Conservation (phyloP, 2,888 invertebrate genomes). For the Epiblema foenella region DNA sequence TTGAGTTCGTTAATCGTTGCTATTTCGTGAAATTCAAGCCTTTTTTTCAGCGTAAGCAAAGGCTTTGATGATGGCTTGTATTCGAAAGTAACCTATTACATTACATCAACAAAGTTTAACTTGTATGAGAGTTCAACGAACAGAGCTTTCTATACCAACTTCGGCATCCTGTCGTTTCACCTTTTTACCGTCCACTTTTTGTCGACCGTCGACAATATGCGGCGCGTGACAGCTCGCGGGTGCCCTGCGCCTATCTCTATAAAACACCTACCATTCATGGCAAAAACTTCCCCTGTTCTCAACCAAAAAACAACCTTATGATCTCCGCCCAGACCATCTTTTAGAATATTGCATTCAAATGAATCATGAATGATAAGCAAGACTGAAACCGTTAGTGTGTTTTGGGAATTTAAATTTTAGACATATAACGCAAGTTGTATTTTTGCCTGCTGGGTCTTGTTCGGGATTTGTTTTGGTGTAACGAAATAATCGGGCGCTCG, state of each 20-base stretch:
- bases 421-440: constrained; percentile 19
- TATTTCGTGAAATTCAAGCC: neutral
- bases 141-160: constrained; percentile 41
- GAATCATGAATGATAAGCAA: constrained; percentile 49
- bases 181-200: constrained; percentile 68
- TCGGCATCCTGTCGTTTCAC: constrained; percentile 47
- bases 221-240: constrained; percentile 81
- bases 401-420: constrained; percentile 46
- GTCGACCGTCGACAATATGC: constrained; percentile 64
- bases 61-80: neutral
- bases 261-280: constrained; percentile 53
- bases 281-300: constrained; percentile 56
- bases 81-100: neutral
- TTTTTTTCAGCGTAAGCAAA: neutral
- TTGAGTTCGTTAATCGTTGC: too few relatives aligned
- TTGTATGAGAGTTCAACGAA: constrained; percentile 41
- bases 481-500: constrained; percentile 68
- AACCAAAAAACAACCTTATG: constrained; percentile 50
- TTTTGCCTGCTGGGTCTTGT: constrained; percentile 44
- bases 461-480: constrained; percentile 64
- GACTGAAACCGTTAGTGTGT: constrained; percentile 38
- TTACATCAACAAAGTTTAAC: neutral
- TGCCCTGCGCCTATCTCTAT: constrained; percentile 68
- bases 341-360: constrained; percentile 36
- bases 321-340: constrained; percentile 18